A percentile compares a stretch with the other conserved stretches of the same genome.
Evolutionary conservation across 2,113 vertebrate genomes (phyloP).

Genomic region (Caracal caracal): DNA sequence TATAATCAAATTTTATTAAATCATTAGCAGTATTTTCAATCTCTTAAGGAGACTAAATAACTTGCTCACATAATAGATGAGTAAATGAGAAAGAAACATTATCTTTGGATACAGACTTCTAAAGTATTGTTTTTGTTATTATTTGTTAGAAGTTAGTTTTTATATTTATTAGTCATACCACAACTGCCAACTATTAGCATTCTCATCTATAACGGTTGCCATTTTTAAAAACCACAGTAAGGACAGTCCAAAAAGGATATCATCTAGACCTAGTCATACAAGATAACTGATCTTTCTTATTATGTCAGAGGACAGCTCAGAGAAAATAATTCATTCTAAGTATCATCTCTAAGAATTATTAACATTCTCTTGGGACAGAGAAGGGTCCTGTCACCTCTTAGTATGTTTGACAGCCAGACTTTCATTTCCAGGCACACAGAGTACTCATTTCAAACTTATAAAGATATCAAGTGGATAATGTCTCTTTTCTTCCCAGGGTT

Average conservation of each 20-base stretch:
- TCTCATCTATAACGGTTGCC: neutral
- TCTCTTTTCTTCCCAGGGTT: conserved; percentile 28
- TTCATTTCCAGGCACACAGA: conserved; percentile 32
- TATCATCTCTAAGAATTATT: neutral
- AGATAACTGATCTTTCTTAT: neutral
- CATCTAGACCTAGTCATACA: neutral
- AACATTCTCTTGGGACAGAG: neutral
- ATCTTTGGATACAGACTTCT: neutral
- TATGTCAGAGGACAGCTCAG: neutral
- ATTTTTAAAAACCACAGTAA: neutral
- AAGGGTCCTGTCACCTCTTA: neutral
- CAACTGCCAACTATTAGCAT: conserved; percentile 26
- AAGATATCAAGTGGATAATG: conserved; percentile 61
- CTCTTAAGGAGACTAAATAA: neutral
- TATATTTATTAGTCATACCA: neutral
- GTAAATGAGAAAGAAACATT: neutral
- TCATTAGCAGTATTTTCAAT: conserved; percentile 18
- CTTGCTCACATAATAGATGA: neutral
- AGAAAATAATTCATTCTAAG: conserved; percentile 28
- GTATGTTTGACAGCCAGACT: conserved; percentile 3
- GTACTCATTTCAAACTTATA: conserved; percentile 15
- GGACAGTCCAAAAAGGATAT: neutral
- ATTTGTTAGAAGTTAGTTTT: conserved; percentile 23
- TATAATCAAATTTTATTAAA: neutral
- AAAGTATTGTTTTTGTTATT: neutral